Conservation (phyloP, 1,140 invertebrate species). For the Ips typographus region DNA sequence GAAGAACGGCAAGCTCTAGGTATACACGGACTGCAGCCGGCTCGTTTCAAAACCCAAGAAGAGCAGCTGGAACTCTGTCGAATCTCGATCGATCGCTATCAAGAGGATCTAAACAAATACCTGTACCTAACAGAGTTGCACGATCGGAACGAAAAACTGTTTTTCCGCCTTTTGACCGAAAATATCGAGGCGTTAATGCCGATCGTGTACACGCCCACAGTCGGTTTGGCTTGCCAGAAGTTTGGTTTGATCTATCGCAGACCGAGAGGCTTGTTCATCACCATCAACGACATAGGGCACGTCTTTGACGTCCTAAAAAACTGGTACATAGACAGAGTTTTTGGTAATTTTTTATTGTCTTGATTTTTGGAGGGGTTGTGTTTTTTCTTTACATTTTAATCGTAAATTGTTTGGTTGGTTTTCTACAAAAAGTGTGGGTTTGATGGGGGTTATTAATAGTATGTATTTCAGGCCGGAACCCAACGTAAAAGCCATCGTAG, state of each 20-base stretch:
- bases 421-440: not conserved
- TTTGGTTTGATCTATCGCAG: conserved; percentile 92
- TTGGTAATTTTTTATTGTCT: conserved; percentile 39
- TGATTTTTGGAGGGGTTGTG: conserved; percentile 23
- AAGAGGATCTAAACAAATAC: conserved; percentile 88
- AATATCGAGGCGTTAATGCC: conserved; percentile 88
- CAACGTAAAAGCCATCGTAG: conserved; percentile 86
- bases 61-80: conserved; percentile 88
- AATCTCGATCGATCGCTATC: conserved; percentile 82
- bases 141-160: conserved; percentile 88
- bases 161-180: conserved; percentile 87
- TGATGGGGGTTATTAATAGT: not conserved
- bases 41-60: conserved; percentile 89
- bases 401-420: not conserved
- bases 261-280: conserved; percentile 93
- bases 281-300: conserved; percentile 94
- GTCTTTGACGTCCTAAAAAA: conserved; percentile 81
- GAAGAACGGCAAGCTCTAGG: conserved; percentile 89
- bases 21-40: conserved; percentile 90
- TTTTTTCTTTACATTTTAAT: conserved; percentile 9
- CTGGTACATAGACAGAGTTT: conserved; percentile 60
- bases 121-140: conserved; percentile 80
- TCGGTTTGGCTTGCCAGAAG: conserved; percentile 92
- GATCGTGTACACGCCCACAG: conserved; percentile 91
- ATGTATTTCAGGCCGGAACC: conserved; percentile 74